Evolutionary conservation across 2,797 vertebrate genomes (phyloP), one percentile per base, ranked within the genome.

Genomic region (Bradypus variegatus): DNA sequence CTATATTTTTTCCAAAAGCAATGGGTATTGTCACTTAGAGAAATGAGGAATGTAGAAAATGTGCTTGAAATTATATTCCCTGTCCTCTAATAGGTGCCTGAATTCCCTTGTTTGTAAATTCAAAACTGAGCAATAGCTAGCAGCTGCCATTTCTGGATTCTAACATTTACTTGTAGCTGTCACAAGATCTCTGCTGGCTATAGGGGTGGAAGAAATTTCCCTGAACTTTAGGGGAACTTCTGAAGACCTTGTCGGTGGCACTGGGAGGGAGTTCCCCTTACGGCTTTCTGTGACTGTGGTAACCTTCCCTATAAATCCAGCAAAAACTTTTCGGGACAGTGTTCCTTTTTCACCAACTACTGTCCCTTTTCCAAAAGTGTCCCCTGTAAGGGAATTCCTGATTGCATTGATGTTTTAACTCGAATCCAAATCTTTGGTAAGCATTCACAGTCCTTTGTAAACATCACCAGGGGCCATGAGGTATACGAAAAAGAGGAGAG

Each of bases 211-310:
- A 94, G 88, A 84, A 92, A 88, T 92, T 83, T 82, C 92, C 93
- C 92, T 88, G 82, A n/a, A 27, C 21, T 84, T 45, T 60, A 11
- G 38, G 89, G 86, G 91, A 95, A 91, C 41, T 95, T 92, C 67
- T 64, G 25, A 60, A 90, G 62, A 72, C 36, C 72, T 60, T 29
- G 31, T 88, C 18, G 33, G 65, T 62, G 38, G 48, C 36, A 4
- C 27, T 55, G 76, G 67, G 48, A 53, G 41, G 86, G 90, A 95
- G 53, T 92, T 82, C 77, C 90, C 77, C 92, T 69, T 27, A 69
- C 76, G 15, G 8, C 16, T 85, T 93, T 81, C 70, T 87, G 79
- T 31, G 72, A 23, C 41, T 81, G 5, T 58, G 83, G 77, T 75
- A 76, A 81, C 67, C 14, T 58, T 72, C 67, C 60, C 67, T 25